Evolutionary conservation across 1,140 invertebrate species (phyloP).

Genomic region (Eueides isabella): DNA sequence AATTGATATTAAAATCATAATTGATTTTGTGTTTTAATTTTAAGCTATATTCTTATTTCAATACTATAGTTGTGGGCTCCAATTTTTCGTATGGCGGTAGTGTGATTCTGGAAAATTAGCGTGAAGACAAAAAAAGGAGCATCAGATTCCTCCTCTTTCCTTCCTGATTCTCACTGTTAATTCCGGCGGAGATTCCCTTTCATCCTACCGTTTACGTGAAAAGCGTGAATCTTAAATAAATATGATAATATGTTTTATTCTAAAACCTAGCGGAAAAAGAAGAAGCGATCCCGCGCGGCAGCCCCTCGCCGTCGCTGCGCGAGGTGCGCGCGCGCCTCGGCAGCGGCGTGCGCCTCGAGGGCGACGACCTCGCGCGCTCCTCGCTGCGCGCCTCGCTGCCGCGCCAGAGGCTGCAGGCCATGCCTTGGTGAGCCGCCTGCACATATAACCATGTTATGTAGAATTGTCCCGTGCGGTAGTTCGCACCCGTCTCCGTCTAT

Average conservation of each 20-base stretch:
- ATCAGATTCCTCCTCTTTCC: too few species aligned
- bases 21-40: not conserved
- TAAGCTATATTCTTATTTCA: too few species aligned
- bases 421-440: conserved; percentile 68
- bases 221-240: not conserved
- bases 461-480: too few species aligned
- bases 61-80: not conserved
- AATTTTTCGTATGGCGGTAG: not conserved
- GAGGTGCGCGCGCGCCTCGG: conserved; percentile 59
- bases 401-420: conserved; percentile 66
- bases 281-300: conserved; percentile 59
- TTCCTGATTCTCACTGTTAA: too few species aligned
- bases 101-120: too few species aligned
- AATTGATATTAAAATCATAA: not conserved
- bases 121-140: too few species aligned
- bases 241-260: not conserved
- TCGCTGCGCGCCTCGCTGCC: conserved; percentile 87
- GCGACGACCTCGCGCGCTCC: conserved; percentile 85
- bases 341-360: conserved; percentile 59
- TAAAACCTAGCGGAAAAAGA: conserved; percentile 60
- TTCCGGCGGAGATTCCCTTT: too few species aligned
- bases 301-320: conserved; percentile 83
- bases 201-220: too few species aligned
- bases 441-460: too few species aligned
- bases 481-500: too few species aligned